Base-by-base conservation (phyloP, 1,140 invertebrate genomes). In the Calephelis nemesis region DNA sequence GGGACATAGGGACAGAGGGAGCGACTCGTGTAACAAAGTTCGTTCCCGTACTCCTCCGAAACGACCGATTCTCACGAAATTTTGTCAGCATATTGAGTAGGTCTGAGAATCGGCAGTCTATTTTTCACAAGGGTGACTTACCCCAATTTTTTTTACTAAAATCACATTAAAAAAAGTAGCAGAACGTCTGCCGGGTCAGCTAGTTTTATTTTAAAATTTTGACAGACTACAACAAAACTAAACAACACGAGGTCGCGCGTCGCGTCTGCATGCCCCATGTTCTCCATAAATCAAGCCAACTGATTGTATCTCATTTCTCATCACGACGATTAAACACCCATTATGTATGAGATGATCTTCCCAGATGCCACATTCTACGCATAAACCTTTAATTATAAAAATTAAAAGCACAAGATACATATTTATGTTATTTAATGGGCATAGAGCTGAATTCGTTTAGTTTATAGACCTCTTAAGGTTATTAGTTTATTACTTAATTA, bases 241-340 rank as follows among this genome's bases (percentile, higher is more conserved):
- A 58, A 58, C 30, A 58, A 39, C 54, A 39, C 30, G 11, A 13
- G 19, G 54, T 40, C 54, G 54, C 54, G 54, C 54, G 54, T 58
- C 54, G 49, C 47, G 47, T 49, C 63, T 15, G 48, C 65, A 11
- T 39, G 9, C 50, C n/a, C 65, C 40, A 42, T 12, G 47, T 19
- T 48, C 47, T 39, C 47, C 7, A n/a, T 49, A 45, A 54, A 54
- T 42, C 48, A 65, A 54, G 30, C 15, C 13, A 4, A 42, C 49
- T 42, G 64, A 66, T 66, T 54, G 30, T 66, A 66, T 66, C 65
- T 66, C 40, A 42, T 54, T 63, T 47, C 62, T 58, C 54, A 66
- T 66, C 65, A 58, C 67, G 62, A 70, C 71, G 69, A 73, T 73
- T 73, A 73, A 73, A 58, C 54, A 66, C 49, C 45, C 65, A 66